phyloP scores from a whole-genome alignment of 2,113 vertebrate species.

The Takifugu bimaculatus region DNA sequence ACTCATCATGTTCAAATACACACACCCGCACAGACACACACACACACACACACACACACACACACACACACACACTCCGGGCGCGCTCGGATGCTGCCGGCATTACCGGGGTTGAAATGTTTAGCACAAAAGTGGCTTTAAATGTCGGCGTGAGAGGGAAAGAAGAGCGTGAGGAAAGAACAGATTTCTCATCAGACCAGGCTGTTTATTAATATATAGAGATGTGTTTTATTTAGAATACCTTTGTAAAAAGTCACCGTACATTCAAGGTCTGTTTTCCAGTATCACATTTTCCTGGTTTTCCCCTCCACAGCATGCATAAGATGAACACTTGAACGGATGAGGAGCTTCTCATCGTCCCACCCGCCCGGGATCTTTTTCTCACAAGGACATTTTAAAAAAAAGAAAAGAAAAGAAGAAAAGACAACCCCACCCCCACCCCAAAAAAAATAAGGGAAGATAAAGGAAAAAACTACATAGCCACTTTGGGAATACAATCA shows the following conservation, averaged over 20 bases:
- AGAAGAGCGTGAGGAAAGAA: slow-evolving; percentile 42
- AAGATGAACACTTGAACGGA: slow-evolving; percentile 68
- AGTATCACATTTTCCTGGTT: slow-evolving; percentile 72
- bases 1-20: slow-evolving; percentile 19
- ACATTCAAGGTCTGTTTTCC: slow-evolving; percentile 78
- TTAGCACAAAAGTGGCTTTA: slow-evolving; percentile 9
- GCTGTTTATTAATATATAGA: slow-evolving; percentile 82
- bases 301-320: slow-evolving; percentile 79
- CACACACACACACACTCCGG: slow-evolving; percentile 6
- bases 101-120: slow-evolving; percentile 15
- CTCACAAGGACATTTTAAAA: slow-evolving; percentile 26
- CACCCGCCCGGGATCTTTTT: slow-evolving; percentile 41
- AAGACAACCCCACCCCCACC: slow-evolving; percentile 35
- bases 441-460: slow-evolving; percentile 52
- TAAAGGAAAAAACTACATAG: slow-evolving; percentile 56
- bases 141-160: background rate
- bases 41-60: too few relatives aligned
- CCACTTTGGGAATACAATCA: slow-evolving; percentile 68
- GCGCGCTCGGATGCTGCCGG: slow-evolving; percentile 22
- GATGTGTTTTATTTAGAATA: slow-evolving; percentile 77
- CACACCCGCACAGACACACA: slow-evolving; percentile 6
- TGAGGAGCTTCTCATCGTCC: slow-evolving; percentile 61
- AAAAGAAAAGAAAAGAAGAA: slow-evolving; percentile 61
- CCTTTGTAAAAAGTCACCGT: slow-evolving; percentile 83
- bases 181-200: slow-evolving; percentile 71